A percentile compares a stretch with the other conserved stretches of the same genome.
Conservation (phyloP, 2,113 vertebrate genomes). For the Eonycteris spelaea region DNA sequence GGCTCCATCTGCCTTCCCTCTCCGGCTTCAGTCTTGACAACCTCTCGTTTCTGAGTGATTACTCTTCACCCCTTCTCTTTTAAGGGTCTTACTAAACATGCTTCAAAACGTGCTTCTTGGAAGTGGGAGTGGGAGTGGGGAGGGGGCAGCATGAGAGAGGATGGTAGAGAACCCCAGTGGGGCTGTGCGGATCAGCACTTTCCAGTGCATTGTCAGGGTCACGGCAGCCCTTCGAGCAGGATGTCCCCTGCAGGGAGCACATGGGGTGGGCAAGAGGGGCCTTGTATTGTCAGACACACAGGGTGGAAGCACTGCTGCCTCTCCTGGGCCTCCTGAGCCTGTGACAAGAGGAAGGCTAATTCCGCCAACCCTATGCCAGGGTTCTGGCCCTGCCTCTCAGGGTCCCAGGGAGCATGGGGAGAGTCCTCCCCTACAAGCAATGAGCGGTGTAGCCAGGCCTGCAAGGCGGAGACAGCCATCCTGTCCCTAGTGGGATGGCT, state of each 20-base stretch:
- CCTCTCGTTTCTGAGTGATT: not conserved
- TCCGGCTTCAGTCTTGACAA: not conserved
- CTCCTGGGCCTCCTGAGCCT: not conserved
- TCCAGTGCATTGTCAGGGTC: not conserved
- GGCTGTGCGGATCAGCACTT: not conserved
- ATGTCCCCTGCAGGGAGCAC: not conserved
- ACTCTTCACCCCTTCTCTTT: not conserved
- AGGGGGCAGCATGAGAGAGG: not conserved
- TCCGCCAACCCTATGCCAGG: not conserved
- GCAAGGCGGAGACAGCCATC: not conserved
- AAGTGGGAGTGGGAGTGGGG: fast-evolving
- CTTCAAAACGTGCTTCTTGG: not conserved
- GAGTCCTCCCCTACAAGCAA: not conserved
- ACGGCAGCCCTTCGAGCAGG: not conserved
- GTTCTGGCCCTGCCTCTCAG: not conserved
- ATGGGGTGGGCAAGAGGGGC: not conserved
- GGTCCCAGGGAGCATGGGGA: not conserved
- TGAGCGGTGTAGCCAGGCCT: not conserved
- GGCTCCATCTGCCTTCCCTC: too few species aligned
- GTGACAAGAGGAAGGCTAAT: not conserved
- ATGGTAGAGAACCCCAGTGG: not conserved
- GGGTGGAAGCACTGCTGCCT: not conserved
- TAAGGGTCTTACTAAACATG: not conserved
- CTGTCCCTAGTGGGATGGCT: not conserved
- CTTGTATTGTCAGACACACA: not conserved